Percentiles rank a stretch among this genome's conserved stretches.
Conservation (phyloP, 2,888 invertebrate genomes). For the Cyrtodaria siliqua region DNA sequence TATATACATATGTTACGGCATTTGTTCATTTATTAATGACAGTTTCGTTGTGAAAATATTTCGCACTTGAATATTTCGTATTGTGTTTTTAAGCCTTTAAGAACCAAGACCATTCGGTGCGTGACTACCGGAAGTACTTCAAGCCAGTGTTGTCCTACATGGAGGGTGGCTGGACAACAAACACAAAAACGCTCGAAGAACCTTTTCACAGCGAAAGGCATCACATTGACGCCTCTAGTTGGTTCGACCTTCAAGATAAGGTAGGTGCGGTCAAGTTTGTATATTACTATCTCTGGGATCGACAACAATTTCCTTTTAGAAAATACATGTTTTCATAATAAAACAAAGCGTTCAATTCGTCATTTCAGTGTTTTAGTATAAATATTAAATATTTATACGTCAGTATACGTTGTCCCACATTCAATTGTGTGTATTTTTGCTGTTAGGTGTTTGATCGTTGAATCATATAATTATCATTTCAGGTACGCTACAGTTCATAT, state of each 20-base stretch:
- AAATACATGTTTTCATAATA: too few species aligned
- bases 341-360: too few species aligned
- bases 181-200: constrained; percentile 65
- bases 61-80: background rate
- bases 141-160: constrained; percentile 70
- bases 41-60: too few species aligned
- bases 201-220: constrained; percentile 76
- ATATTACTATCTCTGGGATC: too few species aligned
- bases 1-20: too few species aligned
- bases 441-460: too few species aligned
- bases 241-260: constrained; percentile 73
- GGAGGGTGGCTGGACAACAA: constrained; percentile 73
- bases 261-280: constrained; percentile 20
- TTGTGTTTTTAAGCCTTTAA: constrained; percentile 45
- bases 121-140: constrained; percentile 69
- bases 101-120: constrained; percentile 50
- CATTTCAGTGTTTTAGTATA: too few species aligned
- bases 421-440: too few species aligned
- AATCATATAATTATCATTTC: background rate
- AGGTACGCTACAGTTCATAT: constrained; percentile 70
- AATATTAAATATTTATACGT: too few species aligned
- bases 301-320: too few species aligned
- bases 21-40: too few species aligned
- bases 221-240: constrained; percentile 72
- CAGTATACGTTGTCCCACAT: too few species aligned